Conservation (phyloP, 2,113 vertebrate species). For the Sceloporus undulatus region DNA sequence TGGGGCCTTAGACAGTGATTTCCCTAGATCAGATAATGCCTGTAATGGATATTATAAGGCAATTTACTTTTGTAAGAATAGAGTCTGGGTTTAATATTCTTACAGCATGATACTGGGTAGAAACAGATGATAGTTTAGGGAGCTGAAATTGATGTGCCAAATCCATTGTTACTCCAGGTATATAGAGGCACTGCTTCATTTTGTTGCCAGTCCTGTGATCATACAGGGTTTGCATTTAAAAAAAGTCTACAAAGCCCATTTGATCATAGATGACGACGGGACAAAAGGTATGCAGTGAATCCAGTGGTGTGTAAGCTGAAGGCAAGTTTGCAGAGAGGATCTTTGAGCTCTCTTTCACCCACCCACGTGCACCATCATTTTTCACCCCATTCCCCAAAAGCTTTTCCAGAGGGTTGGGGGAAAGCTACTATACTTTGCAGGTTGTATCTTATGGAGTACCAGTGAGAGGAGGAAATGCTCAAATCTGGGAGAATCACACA, state of each 20-base stretch:
- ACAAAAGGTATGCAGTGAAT: neutral
- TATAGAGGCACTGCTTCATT: neutral
- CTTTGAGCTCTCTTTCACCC: no score
- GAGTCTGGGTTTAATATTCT: neutral
- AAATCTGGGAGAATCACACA: neutral
- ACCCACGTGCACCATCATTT: neutral
- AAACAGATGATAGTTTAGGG: neutral
- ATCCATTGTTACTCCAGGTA: neutral
- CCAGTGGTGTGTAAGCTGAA: neutral
- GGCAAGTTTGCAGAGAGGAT: neutral
- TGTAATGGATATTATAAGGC: neutral
- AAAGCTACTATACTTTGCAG: neutral
- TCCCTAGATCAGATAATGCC: neutral
- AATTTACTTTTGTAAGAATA: neutral
- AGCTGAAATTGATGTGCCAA: neutral
- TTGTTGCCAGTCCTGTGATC: neutral
- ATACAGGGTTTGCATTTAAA: neutral
- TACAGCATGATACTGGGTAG: neutral
- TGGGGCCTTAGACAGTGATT: neutral
- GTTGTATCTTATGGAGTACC: neutral
- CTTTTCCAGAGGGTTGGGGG: neutral
- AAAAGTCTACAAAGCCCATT: neutral
- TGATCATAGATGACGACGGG: neutral
- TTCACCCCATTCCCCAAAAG: neutral
- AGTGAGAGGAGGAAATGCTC: neutral